phyloP scores from a whole-genome alignment of 2,888 invertebrate genomes.

The Clostera curtula region DNA sequence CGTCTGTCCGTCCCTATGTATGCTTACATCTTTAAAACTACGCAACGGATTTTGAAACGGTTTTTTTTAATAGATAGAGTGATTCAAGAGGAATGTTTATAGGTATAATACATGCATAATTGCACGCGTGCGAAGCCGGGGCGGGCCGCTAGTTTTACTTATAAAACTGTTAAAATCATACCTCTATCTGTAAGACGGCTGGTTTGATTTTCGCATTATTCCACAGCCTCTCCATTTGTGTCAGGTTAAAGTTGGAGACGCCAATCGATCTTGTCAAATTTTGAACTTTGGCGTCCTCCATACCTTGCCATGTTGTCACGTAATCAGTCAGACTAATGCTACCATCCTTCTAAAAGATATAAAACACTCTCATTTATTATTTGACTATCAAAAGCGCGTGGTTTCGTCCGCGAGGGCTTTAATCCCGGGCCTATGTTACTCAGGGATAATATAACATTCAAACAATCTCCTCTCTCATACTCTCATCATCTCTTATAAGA shows the following conservation, averaged over 20 bases:
- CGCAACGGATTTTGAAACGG: too few species aligned
- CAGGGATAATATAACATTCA: too few species aligned
- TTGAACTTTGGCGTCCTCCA: slow-evolving; percentile 82
- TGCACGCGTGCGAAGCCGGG: neutral
- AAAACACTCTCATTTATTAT: neutral
- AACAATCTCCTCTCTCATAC: too few species aligned
- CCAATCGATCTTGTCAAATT: slow-evolving; percentile 87
- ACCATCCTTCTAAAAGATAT: slow-evolving; percentile 40
- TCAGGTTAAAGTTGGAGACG: slow-evolving; percentile 89
- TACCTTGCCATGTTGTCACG: slow-evolving; percentile 84
- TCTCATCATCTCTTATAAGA: too few species aligned
- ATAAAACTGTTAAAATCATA: slow-evolving; percentile 31
- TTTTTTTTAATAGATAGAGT: too few species aligned
- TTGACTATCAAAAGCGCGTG: neutral
- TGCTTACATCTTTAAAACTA: too few species aligned
- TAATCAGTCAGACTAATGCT: slow-evolving; percentile 80
- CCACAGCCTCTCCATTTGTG: slow-evolving; percentile 83
- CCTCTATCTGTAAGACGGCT: slow-evolving; percentile 78
- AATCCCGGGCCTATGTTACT: too few species aligned
- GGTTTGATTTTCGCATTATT: slow-evolving; percentile 79
- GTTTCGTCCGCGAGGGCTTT: too few species aligned
- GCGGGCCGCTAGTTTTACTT: neutral
- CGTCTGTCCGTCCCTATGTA: too few species aligned
- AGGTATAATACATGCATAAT: too few species aligned
- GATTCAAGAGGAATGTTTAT: too few species aligned